A percentile compares a stretch with the other conserved stretches of the same genome.
Conservation (phyloP, 2,888 invertebrate species). For the Drosophila macrospina region DNA sequence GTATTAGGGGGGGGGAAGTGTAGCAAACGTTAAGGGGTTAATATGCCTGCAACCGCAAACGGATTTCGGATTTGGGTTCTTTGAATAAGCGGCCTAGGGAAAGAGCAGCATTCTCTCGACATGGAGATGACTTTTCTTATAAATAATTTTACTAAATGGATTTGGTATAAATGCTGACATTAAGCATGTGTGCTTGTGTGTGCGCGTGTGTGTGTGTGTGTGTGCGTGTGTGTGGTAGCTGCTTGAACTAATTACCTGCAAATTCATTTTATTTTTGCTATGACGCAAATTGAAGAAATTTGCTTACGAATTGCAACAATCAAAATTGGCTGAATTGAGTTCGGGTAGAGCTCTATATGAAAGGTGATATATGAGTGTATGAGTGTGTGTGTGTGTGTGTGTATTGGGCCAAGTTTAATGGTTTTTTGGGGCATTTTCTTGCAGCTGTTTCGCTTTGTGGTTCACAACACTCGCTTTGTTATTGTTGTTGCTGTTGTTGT, state of each 20-base stretch:
- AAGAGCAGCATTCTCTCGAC: neutral
- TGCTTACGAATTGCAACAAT: slow-evolving; percentile 72
- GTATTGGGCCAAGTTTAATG: slow-evolving; percentile 68
- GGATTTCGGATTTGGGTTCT: slow-evolving; percentile 64
- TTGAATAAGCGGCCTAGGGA: slow-evolving; percentile 5
- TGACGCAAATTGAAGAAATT: slow-evolving; percentile 48
- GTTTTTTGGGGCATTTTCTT: slow-evolving; percentile 78
- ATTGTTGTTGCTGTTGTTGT: slow-evolving; percentile 23
- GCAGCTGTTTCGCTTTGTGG: slow-evolving; percentile 79
- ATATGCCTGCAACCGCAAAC: slow-evolving; percentile 80
- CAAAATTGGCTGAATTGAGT: slow-evolving; percentile 68
- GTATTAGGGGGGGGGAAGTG: neutral
- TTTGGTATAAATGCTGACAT: slow-evolving; percentile 75
- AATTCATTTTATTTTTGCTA: slow-evolving; percentile 62
- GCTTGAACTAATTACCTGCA: slow-evolving; percentile 79
- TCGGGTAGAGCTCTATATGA: slow-evolving; percentile 41
- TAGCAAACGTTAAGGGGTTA: slow-evolving; percentile 73
- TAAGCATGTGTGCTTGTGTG: slow-evolving; percentile 38
- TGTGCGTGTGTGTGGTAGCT: slow-evolving; percentile 50
- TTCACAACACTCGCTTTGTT: slow-evolving; percentile 37
- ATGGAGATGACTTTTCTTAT: slow-evolving; percentile 71
- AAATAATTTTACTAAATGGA: slow-evolving; percentile 81
- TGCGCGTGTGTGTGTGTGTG: slow-evolving; percentile 10
- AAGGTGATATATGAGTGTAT: slow-evolving; percentile 15
- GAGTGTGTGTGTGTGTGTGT: slow-evolving; percentile 14